phyloP scores from a whole-genome alignment of 2,113 vertebrate species.

The Trematocara zebra region DNA sequence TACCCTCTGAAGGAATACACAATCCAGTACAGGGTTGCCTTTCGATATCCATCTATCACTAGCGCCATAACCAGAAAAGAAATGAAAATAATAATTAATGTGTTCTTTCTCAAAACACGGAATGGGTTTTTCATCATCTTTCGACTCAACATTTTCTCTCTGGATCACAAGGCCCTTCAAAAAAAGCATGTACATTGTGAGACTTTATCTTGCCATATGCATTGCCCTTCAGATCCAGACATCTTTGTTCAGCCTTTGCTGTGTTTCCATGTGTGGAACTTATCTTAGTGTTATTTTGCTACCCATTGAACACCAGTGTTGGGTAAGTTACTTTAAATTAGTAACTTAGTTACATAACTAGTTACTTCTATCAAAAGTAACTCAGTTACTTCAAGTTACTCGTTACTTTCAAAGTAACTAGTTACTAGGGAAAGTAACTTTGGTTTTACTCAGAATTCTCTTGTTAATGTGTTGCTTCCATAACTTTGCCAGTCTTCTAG shows the following conservation, averaged over 20 bases:
- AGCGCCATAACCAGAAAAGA: slow-evolving; percentile 18
- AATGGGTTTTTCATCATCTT: slow-evolving; percentile 38
- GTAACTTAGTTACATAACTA: too few species aligned
- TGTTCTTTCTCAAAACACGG: not conserved
- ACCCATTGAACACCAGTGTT: not conserved
- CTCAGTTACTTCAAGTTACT: too few species aligned
- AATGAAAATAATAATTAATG: not conserved
- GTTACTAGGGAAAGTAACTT: too few species aligned
- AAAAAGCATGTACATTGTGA: not conserved
- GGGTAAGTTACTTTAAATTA: too few species aligned
- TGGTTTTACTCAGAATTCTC: too few species aligned
- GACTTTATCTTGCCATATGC: not conserved
- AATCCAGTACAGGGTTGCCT: not conserved
- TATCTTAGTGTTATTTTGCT: slow-evolving; percentile 6
- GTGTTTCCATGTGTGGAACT: slow-evolving; percentile 7
- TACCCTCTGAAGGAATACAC: not conserved
- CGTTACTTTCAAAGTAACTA: too few species aligned
- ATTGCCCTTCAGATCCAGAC: slow-evolving; percentile 21
- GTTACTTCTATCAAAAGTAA: too few species aligned
- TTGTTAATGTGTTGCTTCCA: too few species aligned
- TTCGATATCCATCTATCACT: slow-evolving; percentile 37
- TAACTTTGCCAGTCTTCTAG: too few species aligned
- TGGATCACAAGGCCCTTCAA: not conserved
- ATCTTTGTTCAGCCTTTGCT: slow-evolving; percentile 18
- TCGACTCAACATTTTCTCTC: not conserved